Conservation (phyloP, 2,113 vertebrate species). For the Myotis yumanensis region DNA sequence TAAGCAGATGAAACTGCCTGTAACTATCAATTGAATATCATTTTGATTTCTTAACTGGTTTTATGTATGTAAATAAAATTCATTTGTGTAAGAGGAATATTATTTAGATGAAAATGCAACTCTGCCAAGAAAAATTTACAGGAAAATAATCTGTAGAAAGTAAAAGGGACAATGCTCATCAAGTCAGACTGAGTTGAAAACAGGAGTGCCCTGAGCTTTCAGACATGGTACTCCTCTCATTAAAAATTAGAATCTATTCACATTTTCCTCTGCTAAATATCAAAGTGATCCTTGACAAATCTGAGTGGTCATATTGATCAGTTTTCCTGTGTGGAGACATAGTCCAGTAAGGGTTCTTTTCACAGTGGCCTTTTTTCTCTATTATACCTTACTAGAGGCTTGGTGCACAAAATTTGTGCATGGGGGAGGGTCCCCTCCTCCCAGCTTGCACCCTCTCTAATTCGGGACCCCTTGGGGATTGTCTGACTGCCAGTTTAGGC, state of each 20-base stretch:
- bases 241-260: slow-evolving; percentile 46
- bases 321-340: background rate
- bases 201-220: background rate
- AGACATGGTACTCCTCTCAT: background rate
- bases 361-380: background rate
- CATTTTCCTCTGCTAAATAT: slow-evolving; percentile 25
- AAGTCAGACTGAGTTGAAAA: slow-evolving; percentile 33
- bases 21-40: slow-evolving; percentile 74
- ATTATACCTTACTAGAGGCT: background rate
- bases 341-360: background rate
- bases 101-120: slow-evolving; percentile 65
- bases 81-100: slow-evolving; percentile 72
- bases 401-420: too few relatives aligned
- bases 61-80: slow-evolving; percentile 72
- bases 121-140: slow-evolving; percentile 51
- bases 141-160: slow-evolving; percentile 48
- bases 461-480: too few relatives aligned
- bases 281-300: slow-evolving; percentile 40
- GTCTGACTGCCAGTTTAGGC: too few relatives aligned
- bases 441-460: too few relatives aligned
- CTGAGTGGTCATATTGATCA: background rate
- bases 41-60: slow-evolving; percentile 74
- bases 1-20: slow-evolving; percentile 70
- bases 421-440: too few relatives aligned
- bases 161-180: slow-evolving; percentile 38